Conservation (phyloP, 1,140 invertebrate species). For the Pogonognathellus flavescens region DNA sequence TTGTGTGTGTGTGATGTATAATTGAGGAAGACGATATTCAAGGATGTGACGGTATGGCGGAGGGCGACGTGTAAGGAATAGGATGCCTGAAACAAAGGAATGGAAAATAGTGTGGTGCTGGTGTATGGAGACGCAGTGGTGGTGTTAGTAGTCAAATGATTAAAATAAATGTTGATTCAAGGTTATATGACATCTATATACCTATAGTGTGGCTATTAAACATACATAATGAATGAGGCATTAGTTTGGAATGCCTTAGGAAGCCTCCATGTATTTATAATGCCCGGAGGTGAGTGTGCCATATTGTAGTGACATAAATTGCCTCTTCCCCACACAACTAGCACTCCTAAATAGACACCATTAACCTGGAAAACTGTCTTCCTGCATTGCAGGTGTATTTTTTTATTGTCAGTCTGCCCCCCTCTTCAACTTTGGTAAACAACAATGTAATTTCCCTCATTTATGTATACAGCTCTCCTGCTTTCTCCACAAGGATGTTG, state of each 20-base stretch:
- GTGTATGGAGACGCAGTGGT: not conserved
- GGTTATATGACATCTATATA: conserved; percentile 11
- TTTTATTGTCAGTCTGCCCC: conserved; percentile 29
- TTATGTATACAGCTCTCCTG: too few relatives aligned
- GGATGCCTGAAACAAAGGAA: not conserved
- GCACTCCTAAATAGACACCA: not conserved
- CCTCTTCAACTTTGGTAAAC: conserved; percentile 31
- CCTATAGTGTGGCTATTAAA: conserved; percentile 17
- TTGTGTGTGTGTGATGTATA: not conserved
- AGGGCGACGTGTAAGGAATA: not conserved
- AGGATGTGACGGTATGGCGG: not conserved
- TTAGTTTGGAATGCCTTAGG: not conserved
- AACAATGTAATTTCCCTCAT: conserved; percentile 24
- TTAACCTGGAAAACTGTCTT: conserved; percentile 42
- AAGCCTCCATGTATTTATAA: conserved; percentile 27
- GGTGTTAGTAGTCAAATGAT: not conserved
- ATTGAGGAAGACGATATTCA: not conserved
- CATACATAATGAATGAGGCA: conserved; percentile 43
- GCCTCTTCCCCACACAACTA: conserved; percentile 8
- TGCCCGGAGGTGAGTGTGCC: conserved; percentile 28
- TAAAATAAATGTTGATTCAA: conserved; percentile 50
- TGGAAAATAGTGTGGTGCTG: not conserved
- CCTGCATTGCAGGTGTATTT: conserved; percentile 44
- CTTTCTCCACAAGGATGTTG: too few relatives aligned
- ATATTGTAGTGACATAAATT: conserved; percentile 45